Conservation (phyloP, 2,888 invertebrate species). For the Hartigia nigra region DNA sequence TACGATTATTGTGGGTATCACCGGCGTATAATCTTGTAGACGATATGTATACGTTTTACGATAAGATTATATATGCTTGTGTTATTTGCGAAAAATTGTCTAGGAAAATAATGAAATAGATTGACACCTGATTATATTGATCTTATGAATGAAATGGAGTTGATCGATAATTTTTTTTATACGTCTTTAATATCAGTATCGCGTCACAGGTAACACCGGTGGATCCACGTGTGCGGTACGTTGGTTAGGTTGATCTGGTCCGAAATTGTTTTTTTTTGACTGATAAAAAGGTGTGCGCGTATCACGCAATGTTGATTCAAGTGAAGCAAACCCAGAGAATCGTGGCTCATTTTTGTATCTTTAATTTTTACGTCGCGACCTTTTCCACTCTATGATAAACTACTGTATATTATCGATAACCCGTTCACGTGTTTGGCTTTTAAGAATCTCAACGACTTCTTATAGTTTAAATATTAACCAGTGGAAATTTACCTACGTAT, state of each 20-base stretch:
- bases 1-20: not conserved
- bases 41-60: not conserved
- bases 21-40: no score
- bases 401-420: no score
- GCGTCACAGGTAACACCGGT: not conserved
- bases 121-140: not conserved
- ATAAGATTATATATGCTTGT: not conserved
- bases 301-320: not conserved
- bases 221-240: not conserved
- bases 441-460: no score
- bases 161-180: not conserved
- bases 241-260: not conserved
- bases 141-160: not conserved
- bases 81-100: not conserved
- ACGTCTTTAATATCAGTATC: not conserved
- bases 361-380: not conserved
- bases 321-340: no score
- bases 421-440: no score
- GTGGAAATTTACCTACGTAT: no score
- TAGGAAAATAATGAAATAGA: not conserved
- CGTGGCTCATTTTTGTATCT: not conserved
- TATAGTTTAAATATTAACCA: no score
- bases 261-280: no score
- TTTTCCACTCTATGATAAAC: no score
- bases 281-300: not conserved